Conservation (phyloP, 1,140 invertebrate genomes). For the Leptinotarsa defecta region DNA sequence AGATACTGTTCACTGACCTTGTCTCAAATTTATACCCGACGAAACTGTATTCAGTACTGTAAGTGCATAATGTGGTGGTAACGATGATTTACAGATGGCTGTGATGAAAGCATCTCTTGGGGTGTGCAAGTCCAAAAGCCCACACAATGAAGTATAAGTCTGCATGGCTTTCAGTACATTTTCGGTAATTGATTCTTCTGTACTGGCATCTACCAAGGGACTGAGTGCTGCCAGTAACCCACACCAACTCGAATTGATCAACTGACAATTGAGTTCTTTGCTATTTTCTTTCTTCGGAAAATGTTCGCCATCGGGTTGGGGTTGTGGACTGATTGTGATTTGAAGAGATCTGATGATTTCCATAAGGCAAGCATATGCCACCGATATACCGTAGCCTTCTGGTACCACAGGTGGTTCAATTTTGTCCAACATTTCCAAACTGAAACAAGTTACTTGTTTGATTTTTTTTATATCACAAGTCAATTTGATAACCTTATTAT, state of each 20-base stretch:
- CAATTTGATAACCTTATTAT: not conserved
- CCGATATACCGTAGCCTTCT: conserved; percentile 93
- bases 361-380: conserved; percentile 89
- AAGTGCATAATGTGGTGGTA: conserved; percentile 93
- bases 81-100: conserved; percentile 90
- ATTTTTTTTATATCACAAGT: not conserved
- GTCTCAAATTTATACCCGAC: conserved; percentile 58
- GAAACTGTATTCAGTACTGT: conserved; percentile 76
- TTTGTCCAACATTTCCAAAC: conserved; percentile 94
- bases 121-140: conserved; percentile 71
- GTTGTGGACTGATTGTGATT: conserved; percentile 66
- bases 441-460: conserved; percentile 56
- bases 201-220: conserved; percentile 91
- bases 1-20: conserved; percentile 29
- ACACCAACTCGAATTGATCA: conserved; percentile 95
- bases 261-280: conserved; percentile 69
- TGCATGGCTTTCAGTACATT: conserved; percentile 90
- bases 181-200: conserved; percentile 88
- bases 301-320: conserved; percentile 52
- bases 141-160: conserved; percentile 81
- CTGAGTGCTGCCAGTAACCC: conserved; percentile 89
- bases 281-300: conserved; percentile 56
- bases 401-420: conserved; percentile 89
- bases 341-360: conserved; percentile 85
- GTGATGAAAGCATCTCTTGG: conserved; percentile 92